Base-by-base conservation (phyloP, 2,888 invertebrate species). In the Agrenia bidenticulata region DNA sequence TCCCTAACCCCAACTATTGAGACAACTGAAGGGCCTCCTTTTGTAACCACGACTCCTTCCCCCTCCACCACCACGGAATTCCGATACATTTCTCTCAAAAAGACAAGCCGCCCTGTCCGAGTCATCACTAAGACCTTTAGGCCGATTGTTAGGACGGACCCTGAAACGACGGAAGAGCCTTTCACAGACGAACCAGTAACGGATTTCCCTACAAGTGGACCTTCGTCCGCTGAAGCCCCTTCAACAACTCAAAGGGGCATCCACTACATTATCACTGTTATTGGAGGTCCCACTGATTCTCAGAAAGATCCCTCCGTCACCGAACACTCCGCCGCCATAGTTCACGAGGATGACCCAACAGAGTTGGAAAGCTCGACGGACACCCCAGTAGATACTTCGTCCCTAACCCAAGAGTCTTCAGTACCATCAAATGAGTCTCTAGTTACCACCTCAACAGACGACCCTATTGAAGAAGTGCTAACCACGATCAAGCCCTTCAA, bases 211-310 rank as follows among this genome's bases (percentile, higher is more conserved):
- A n/a, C n/a, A n/a, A n/a, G n/a, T n/a, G n/a, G n/a, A n/a, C n/a
- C n/a, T n/a, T n/a, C 11, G 32, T 7, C 32, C 32, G 11, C 32
- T 32, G 32, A 32, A 32, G 11, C 32, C 11, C 32, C 32, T 32
- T 32, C 32, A 11, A 32, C 32, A 32, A 32, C 32, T 32, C 32
- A 32, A 32, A 32, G 11, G 32, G 32, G 32, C 15, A 45, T 45
- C n/a, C 45, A 45, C n/a, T 45, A 45, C 45, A 45, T 45, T n/a
- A 15, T 45, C 19, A 45, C 45, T 4, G 45, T 45, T 4, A 45
- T 45, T 15, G 45, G 45, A 5, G 45, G 19, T 45, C n/a, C 45
- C 15, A 15, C 45, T 4, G 45, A 45, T 5, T 5, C 2, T 5
- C 45, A 5, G 19, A 45, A 15, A 15, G 15, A 15, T 17, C 45